These are phyloP conservation scores for Erannis defoliaria DNA, from an alignment of 2,888 invertebrate genomes.

Conservation along the genomic window DNA sequence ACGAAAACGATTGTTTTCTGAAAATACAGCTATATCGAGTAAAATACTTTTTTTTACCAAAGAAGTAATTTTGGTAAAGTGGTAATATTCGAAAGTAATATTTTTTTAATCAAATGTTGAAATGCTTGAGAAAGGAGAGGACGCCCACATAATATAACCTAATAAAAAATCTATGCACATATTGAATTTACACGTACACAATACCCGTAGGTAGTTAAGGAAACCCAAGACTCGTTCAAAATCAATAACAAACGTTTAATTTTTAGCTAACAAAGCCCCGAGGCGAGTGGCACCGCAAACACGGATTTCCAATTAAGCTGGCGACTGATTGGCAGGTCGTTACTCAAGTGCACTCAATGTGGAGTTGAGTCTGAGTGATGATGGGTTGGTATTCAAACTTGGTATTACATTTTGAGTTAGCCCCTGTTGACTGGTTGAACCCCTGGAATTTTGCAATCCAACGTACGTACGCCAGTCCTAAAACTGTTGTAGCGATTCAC, in stretches of 20 bases:
- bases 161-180: neutral
- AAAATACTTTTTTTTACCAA: too few species aligned
- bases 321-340: constrained; percentile 86
- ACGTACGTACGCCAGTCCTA: neutral
- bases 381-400: constrained; percentile 50
- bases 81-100: too few species aligned
- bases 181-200: neutral
- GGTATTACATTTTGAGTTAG: constrained; percentile 11
- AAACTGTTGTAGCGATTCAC: neutral
- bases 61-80: too few species aligned
- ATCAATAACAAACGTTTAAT: constrained; percentile 69
- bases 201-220: neutral
- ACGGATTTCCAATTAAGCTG: constrained; percentile 87
- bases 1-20: too few species aligned
- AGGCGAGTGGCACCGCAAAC: constrained; percentile 80
- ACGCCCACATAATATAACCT: too few species aligned
- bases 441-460: neutral
- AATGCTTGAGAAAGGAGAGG: too few species aligned
- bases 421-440: neutral
- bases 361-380: constrained; percentile 64
- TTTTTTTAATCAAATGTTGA: too few species aligned
- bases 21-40: too few species aligned
- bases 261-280: constrained; percentile 81
- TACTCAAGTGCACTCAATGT: constrained; percentile 82
- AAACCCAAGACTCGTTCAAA: constrained; percentile 30